Conservation (phyloP, 2,888 invertebrate genomes). For the Abrostola tripartita region DNA sequence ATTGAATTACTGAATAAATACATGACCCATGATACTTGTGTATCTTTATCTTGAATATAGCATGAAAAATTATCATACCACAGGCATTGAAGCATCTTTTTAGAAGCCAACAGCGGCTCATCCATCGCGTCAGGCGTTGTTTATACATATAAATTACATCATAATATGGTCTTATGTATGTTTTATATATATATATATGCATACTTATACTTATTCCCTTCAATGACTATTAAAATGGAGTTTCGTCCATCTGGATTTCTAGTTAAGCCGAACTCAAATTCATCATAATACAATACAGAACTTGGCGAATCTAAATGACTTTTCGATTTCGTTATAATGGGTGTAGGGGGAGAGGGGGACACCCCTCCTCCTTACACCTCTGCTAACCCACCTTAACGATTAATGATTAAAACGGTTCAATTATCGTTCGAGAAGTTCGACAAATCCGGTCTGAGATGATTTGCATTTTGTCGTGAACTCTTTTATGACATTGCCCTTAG, state of each 20-base stretch:
- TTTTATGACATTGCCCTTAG: slow-evolving; percentile 10
- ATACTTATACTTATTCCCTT: neutral
- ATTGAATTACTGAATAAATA: no score
- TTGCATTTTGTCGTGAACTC: slow-evolving; percentile 35
- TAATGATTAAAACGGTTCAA: slow-evolving; percentile 36
- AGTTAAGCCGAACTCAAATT: slow-evolving; percentile 7
- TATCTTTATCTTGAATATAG: no score
- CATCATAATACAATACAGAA: slow-evolving; percentile 14
- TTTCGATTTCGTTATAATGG: slow-evolving; percentile 40
- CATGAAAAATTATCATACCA: no score
- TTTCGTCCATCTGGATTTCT: neutral
- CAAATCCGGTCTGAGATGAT: slow-evolving; percentile 14
- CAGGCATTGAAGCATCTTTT: no score
- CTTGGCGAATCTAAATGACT: slow-evolving; percentile 30
- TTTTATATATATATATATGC: neutral
- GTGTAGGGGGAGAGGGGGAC: slow-evolving; percentile 9
- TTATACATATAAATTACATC: no score
- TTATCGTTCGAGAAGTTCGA: slow-evolving; percentile 25
- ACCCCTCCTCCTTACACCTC: neutral
- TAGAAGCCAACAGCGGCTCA: no score
- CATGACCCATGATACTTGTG: no score
- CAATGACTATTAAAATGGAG: neutral
- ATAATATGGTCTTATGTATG: no score
- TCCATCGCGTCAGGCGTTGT: no score
- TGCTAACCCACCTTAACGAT: slow-evolving; percentile 23